phyloP scores from a whole-genome alignment of 2,797 vertebrate genomes.

The Fratercula arctica region DNA sequence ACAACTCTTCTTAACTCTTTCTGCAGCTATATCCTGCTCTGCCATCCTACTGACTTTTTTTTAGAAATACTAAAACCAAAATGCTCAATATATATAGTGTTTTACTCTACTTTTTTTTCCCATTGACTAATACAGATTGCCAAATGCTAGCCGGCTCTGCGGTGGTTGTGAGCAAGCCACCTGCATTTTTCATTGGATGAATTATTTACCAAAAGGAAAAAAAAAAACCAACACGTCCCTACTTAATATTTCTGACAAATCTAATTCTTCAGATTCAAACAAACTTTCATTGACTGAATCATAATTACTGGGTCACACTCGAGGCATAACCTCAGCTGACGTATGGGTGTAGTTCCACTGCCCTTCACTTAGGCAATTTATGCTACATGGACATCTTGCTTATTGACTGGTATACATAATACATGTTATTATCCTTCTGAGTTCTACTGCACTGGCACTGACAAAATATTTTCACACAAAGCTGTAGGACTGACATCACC shows the following conservation, averaged over 20 bases:
- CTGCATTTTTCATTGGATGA: constrained; percentile 1
- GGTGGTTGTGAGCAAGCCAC: neutral
- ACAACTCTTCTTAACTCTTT: neutral
- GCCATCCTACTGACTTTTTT: neutral
- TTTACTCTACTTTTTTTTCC: neutral
- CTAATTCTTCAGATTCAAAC: constrained; percentile 4
- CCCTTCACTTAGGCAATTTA: neutral
- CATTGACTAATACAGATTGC: neutral
- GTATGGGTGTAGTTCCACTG: neutral
- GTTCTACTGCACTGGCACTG: neutral
- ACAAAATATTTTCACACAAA: neutral
- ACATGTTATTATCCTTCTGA: neutral
- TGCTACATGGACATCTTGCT: neutral
- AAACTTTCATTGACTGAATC: constrained; percentile 15
- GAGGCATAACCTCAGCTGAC: neutral
- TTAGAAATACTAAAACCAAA: neutral
- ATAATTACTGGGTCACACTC: neutral
- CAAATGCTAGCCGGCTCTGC: neutral
- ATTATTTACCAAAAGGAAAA: neutral
- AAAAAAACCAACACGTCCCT: neutral
- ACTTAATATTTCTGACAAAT: neutral
- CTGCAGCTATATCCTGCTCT: neutral
- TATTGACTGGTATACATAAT: neutral
- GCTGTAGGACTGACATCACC: neutral
- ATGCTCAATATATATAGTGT: neutral